Evolutionary conservation across 2,888 invertebrate species (phyloP).

Genomic region (Hymenopus coronatus): DNA sequence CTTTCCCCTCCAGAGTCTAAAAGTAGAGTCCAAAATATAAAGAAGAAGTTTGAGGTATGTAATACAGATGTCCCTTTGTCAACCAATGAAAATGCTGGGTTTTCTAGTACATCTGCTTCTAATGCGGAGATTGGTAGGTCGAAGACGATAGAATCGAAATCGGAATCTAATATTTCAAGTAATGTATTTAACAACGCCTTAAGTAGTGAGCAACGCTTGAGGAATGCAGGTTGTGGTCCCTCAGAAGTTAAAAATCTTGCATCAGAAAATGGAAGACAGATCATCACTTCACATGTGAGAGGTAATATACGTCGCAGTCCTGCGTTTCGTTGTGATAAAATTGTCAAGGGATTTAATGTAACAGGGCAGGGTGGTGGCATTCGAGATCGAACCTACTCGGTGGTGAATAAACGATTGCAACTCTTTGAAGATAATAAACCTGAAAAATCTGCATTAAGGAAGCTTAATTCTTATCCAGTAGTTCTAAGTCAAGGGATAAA

Average conservation of each 20-base stretch:
- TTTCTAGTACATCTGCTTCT: not conserved
- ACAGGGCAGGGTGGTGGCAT: not conserved
- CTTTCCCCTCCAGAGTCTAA: constrained; percentile 14
- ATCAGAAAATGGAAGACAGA: not conserved
- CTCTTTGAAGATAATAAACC: constrained; percentile 8
- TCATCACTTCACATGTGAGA: not conserved
- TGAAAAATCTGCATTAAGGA: constrained; percentile 1
- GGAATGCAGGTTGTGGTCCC: not conserved
- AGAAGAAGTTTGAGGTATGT: constrained; percentile 24
- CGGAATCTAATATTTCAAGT: not conserved
- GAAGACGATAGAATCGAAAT: not conserved
- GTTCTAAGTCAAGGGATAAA: not conserved
- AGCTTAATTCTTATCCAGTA: constrained; percentile 8
- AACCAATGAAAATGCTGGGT: not conserved
- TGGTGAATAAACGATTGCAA: constrained; percentile 18
- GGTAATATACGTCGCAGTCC: constrained; percentile 47
- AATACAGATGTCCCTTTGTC: not conserved
- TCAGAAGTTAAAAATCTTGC: not conserved
- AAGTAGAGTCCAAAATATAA: constrained; percentile 26
- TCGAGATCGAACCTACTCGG: not conserved
- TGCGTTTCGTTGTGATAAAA: constrained; percentile 51
- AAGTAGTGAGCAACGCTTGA: not conserved
- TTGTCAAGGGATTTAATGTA: constrained; percentile 17
- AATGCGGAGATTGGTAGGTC: not conserved
- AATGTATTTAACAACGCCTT: not conserved